A percentile compares a stretch with the other conserved stretches of the same genome.
These are phyloP conservation scores for Melanerpes aurifrons DNA, from an alignment of 2,113 vertebrate species.

Conservation along the genomic window DNA sequence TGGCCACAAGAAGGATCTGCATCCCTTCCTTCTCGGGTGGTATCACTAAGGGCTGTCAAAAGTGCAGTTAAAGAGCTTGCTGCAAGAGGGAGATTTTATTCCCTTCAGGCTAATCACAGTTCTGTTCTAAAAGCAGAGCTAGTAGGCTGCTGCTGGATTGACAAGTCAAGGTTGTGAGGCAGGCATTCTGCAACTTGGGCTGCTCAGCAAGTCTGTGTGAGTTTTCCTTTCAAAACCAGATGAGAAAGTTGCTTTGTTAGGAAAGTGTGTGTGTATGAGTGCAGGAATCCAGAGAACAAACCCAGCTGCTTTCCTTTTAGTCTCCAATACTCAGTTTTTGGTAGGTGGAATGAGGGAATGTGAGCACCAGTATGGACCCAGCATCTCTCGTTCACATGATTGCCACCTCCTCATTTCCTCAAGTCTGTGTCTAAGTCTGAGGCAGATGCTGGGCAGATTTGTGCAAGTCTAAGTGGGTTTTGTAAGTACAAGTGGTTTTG, in stretches of 20 bases:
- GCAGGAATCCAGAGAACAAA: not conserved
- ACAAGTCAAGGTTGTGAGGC: not conserved
- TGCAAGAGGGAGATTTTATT: not conserved
- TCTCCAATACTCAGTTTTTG: not conserved
- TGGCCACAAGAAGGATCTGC: not conserved
- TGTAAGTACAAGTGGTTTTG: not conserved
- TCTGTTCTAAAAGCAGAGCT: constrained; percentile 5
- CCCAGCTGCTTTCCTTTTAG: not conserved
- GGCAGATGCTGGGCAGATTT: not conserved
- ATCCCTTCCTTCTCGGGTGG: not conserved
- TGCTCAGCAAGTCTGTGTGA: not conserved
- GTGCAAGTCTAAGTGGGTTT: not conserved
- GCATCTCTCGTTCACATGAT: not conserved
- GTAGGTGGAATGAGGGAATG: not conserved
- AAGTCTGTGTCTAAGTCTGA: not conserved
- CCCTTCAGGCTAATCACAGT: not conserved
- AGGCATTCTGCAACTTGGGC: not conserved
- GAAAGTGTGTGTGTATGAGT: not conserved
- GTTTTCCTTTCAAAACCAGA: not conserved
- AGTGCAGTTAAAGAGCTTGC: not conserved
- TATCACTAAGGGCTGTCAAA: not conserved
- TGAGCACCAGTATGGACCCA: rapidly evolving
- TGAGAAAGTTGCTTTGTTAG: not conserved
- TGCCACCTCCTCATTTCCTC: not conserved
- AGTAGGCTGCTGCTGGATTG: not conserved